Evolutionary conservation across 1,140 invertebrate genomes (phyloP), one percentile per base, ranked within the genome.

Genomic region (Procambarus clarkii): DNA sequence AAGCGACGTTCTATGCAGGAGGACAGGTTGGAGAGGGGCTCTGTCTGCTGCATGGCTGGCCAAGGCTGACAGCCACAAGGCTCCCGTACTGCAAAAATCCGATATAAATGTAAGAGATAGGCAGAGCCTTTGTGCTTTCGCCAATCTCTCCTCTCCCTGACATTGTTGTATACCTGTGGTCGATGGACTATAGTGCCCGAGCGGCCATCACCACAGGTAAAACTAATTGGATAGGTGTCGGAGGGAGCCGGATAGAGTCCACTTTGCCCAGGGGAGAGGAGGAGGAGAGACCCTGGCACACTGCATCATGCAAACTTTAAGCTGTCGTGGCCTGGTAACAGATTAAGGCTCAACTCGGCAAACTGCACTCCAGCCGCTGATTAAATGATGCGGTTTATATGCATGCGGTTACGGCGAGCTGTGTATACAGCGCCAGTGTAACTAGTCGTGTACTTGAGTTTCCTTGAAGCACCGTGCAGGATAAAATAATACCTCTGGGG

Each of bases 301-400:
- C 34, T 74, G 24, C 34, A 74, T 74, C 69, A 74, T 44, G 69
- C 21, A 74, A 74, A 74, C 69, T 74, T 74, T 74, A 74, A 74
- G 69, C 69, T 74, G n/a, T 74, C 69, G 69, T 74, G 11, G 69
- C 21, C 69, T 74, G 69, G 69, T 74, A 34, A 34, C 11, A 74
- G 69, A 74, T 74, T 74, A 74, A 34, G 69, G 24, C 69, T 24
- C n/a, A 74, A 74, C 69, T 74, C 69, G 7, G 24, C 69, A 24
- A 74, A 74, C n/a, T 74, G n/a, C 21, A 74, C 24, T 24, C 69
- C 69, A 7, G 69, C 69, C 69, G 69, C 69, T 74, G 69, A 74
- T 74, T 74, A 74, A 74, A 74, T 74, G 69, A 74, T 74, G 69
- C 69, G 69, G 69, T 74, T 74, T 74, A 74, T 74, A 74, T 74